Percentiles rank a stretch among this genome's conserved stretches.
Evolutionary conservation across 2,888 invertebrate genomes (phyloP).

Genomic region (Machimus atricapillus): DNA sequence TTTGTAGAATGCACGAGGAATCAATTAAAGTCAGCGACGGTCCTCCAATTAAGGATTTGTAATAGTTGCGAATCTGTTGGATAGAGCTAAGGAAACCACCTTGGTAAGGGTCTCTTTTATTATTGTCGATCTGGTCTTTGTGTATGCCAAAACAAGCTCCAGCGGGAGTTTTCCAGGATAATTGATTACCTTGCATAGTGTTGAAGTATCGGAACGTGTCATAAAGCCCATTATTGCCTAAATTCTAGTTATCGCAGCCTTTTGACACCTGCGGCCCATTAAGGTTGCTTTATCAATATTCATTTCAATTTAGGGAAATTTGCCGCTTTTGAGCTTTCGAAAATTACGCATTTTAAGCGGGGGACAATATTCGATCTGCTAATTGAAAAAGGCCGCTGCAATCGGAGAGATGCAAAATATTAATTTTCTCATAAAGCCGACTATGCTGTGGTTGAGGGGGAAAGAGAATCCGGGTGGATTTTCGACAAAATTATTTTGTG

Average conservation of each 20-base stretch:
- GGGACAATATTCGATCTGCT: neutral
- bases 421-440: neutral
- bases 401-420: neutral
- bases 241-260: neutral
- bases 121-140: neutral
- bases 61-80: neutral
- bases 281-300: neutral
- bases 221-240: neutral
- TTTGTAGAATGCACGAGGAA: neutral
- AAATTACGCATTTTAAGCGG: neutral
- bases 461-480: neutral
- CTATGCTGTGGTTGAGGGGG: neutral
- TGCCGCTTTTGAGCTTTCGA: neutral
- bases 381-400: neutral
- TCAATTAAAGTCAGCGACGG: neutral
- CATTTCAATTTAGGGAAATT: neutral
- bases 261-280: neutral
- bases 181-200: neutral
- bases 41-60: constrained; percentile 3
- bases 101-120: neutral
- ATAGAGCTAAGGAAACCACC: neutral
- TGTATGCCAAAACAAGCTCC: neutral
- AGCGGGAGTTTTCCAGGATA: neutral
- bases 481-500: neutral
- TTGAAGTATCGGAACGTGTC: neutral